A percentile compares a stretch with the other conserved stretches of the same genome.
phyloP scores from a whole-genome alignment of 1,140 invertebrate species.

The Drosophila kohkoa region DNA sequence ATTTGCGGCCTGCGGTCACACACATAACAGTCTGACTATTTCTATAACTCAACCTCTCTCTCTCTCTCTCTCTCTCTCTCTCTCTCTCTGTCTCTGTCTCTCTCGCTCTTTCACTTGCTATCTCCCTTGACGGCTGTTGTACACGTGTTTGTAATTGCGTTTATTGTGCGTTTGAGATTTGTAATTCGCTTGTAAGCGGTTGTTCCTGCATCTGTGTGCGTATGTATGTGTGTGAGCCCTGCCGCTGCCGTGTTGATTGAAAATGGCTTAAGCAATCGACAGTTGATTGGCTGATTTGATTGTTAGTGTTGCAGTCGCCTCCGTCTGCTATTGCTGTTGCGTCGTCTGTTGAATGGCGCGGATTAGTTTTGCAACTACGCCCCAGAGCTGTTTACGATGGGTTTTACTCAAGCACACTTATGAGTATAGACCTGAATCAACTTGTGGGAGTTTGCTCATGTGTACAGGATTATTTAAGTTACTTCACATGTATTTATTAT shows the following conservation, averaged over 20 bases:
- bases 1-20: slow-evolving; percentile 55
- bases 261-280: slow-evolving; percentile 82
- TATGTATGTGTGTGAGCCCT: slow-evolving; percentile 28
- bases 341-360: slow-evolving; percentile 38
- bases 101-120: not conserved
- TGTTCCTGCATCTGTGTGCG: not conserved
- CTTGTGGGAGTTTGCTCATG: slow-evolving; percentile 12
- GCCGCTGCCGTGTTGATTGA: slow-evolving; percentile 73
- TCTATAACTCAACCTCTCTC: slow-evolving; percentile 8
- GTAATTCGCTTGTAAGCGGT: slow-evolving; percentile 50
- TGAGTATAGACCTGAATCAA: slow-evolving; percentile 22
- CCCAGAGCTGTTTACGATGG: slow-evolving; percentile 14
- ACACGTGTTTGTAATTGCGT: slow-evolving; percentile 65
- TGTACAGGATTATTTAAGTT: slow-evolving; percentile 10
- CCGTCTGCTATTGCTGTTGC: slow-evolving; percentile 53
- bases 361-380: slow-evolving; percentile 40
- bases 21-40: slow-evolving; percentile 18
- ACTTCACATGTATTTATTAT: no score
- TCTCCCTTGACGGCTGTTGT: not conserved
- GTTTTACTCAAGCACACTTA: slow-evolving; percentile 9
- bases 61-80: slow-evolving; percentile 6
- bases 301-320: slow-evolving; percentile 58
- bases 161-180: slow-evolving; percentile 82
- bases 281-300: slow-evolving; percentile 78
- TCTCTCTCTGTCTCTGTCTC: not conserved